Evolutionary conservation across 2,888 invertebrate genomes (phyloP), one percentile per base, ranked within the genome.

Genomic region (Ceraclea dissimilis): DNA sequence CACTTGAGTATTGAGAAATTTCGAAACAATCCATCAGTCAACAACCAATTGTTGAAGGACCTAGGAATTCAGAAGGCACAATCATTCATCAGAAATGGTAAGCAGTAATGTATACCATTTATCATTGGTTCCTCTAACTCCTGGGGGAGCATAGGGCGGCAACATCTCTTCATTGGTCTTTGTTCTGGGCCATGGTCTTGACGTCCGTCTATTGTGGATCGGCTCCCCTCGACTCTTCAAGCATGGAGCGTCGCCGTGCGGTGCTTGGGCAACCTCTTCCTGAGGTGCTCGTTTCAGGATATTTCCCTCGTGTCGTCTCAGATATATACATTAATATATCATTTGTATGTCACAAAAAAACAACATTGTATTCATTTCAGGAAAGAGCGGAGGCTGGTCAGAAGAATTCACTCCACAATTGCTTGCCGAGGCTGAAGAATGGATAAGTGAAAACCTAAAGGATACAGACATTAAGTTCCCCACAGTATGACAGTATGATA

Each of bases 1-100:
- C 90, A 93, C 68, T 80, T 94, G 58, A 80, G 83, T 65, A 90
- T 96, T 61, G 79, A 85, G 10, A 88, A 83, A 68, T 95, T 96
- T 74, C 85, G 86, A 62, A 79, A 82, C 13, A 94, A 94, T 72
- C 81, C 83, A 49, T 84, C 87, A 5, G 86, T 92, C 0, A 93
- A 94, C 67, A 81, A 78, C 51, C 80, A 84, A 57, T 78, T 82
- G 50, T 76, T 87, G 67, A 78, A 75, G 63, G 78, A 80, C 1
- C 74, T 85, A 2, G 83, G 84, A 1, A 76, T 89, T 11, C 68
- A 74, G 1, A 79, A 77, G 2, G 84, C 83, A 65, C 78, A 80
- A 53, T 74, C 72, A 2, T 90, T 89, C 65, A 82, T 90, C 1
- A 74, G 86, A 63, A 81, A 81, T 68, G 86, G 86, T 59, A 69